These are phyloP conservation scores for Yoshiicerus persimilis DNA, from an alignment of 1,140 invertebrate genomes.

Conservation along the genomic window DNA sequence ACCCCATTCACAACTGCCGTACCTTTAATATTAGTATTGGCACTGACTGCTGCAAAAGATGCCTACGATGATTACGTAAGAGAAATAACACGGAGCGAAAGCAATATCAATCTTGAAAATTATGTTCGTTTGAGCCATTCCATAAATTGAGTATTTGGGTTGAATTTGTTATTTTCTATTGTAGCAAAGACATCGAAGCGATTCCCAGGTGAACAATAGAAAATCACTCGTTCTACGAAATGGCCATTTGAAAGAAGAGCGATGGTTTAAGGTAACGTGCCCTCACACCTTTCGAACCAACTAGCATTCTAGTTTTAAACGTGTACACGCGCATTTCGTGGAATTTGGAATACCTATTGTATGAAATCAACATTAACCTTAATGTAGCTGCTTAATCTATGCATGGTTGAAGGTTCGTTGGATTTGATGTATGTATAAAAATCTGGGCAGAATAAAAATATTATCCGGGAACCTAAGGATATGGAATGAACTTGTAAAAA, in stretches of 20 bases:
- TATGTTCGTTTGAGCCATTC: background rate
- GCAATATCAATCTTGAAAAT: background rate
- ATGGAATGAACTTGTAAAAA: background rate
- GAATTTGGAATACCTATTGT: background rate
- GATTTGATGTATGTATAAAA: background rate
- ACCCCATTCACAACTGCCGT: constrained; percentile 96
- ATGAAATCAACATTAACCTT: too few relatives aligned
- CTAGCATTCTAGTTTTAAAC: background rate
- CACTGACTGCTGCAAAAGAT: constrained; percentile 95
- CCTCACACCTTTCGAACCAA: background rate
- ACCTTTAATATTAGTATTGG: constrained; percentile 92
- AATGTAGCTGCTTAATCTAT: too few relatives aligned
- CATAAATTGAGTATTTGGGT: background rate
- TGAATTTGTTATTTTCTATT: constrained; percentile 51
- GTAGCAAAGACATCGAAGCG: constrained; percentile 94
- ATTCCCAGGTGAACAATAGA: constrained; percentile 93
- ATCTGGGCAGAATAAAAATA: background rate
- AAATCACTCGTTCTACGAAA: constrained; percentile 82
- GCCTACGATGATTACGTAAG: constrained; percentile 96
- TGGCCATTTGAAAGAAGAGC: constrained; percentile 83
- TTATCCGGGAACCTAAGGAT: background rate
- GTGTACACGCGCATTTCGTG: background rate
- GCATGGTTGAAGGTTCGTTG: too few relatives aligned
- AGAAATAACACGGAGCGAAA: background rate
- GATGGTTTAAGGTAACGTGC: constrained; percentile 73